Base-by-base conservation (phyloP, 2,888 invertebrate genomes). In the Phyllotreta cruciferae region DNA sequence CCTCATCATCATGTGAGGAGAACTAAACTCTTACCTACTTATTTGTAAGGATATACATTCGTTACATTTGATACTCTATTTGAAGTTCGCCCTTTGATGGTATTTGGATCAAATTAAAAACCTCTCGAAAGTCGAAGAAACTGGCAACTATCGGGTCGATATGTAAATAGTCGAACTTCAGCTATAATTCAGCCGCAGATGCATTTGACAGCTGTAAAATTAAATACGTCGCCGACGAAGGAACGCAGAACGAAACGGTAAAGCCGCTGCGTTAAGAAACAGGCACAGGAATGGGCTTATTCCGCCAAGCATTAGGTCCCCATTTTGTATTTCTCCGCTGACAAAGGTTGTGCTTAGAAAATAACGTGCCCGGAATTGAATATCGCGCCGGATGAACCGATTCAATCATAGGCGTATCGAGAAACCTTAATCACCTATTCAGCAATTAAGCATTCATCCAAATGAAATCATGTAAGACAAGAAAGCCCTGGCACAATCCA, bases 131-230 rank as follows among this genome's bases (percentile, higher is more conserved):
- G 24, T 24, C 24, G 24, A 24, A 24, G 24, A 24, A 24, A 24
- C 24, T 24, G 24, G 24, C 24, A 24, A 24, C 24, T 24, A 24
- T 24, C 24, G 24, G 24, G 24, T 24, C 39, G 57, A 57, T 56
- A 60, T 64, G 67, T 70, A 73, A 74, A 73, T 72, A 74, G 71
- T 72, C 70, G 71, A 76, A 75, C 74, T 76, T 76, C 67, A 70
- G 68, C 71, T 70, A 74, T 77, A 77, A 74, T 75, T 77, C 73
- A 77, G 72, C 65, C 73, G 68, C 74, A 75, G 74, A 73, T 77
- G 76, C 71, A 71, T 75, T 74, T 77, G 76, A 75, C 76, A 75
- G 73, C 70, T 68, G 74, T 70, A 74, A 74, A 77, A 77, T 75
- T 75, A 74, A 75, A 75, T 74, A 70, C 72, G 75, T 73, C 71